These are phyloP conservation scores for Gadopsis marmoratus DNA, from an alignment of 2,797 vertebrate species.

Conservation along the genomic window DNA sequence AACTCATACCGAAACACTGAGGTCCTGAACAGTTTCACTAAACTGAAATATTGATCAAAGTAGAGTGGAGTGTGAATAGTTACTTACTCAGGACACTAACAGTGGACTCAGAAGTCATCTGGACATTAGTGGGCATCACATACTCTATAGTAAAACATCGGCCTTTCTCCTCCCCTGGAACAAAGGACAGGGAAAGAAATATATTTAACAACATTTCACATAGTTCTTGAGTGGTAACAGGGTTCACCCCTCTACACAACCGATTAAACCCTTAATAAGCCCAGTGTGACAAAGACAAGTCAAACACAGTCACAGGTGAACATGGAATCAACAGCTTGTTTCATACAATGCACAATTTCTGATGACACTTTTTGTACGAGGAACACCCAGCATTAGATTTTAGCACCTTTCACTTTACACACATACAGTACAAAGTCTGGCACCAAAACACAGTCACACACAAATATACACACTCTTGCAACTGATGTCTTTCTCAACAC, in stretches of 20 bases:
- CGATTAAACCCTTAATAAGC: not conserved
- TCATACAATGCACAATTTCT: not conserved
- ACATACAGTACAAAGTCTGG: constrained; percentile 30
- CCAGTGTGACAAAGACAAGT: constrained; percentile 1
- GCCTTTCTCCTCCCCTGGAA: constrained; percentile 93
- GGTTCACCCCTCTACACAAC: not conserved
- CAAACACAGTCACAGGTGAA: constrained; percentile 1
- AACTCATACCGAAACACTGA: not conserved
- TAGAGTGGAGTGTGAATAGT: not conserved
- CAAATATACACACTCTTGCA: constrained; percentile 12
- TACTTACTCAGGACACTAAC: constrained; percentile 94
- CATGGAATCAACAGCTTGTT: constrained; percentile 14
- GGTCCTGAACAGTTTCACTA: not conserved
- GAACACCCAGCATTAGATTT: constrained; percentile 46
- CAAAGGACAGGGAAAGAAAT: constrained; percentile 11
- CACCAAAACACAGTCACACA: constrained; percentile 31
- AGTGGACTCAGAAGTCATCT: constrained; percentile 95
- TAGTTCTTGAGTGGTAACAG: not conserved
- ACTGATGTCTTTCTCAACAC: constrained; percentile 26
- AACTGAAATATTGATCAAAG: not conserved
- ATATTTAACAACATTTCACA: not conserved
- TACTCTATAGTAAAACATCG: constrained; percentile 97
- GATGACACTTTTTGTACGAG: constrained; percentile 25
- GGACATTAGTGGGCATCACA: constrained; percentile 94
- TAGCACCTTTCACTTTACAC: constrained; percentile 44